These are phyloP conservation scores for Tokudaia tokunoshimensis DNA, from an alignment of 2,797 vertebrate species.

Conservation along the genomic window DNA sequence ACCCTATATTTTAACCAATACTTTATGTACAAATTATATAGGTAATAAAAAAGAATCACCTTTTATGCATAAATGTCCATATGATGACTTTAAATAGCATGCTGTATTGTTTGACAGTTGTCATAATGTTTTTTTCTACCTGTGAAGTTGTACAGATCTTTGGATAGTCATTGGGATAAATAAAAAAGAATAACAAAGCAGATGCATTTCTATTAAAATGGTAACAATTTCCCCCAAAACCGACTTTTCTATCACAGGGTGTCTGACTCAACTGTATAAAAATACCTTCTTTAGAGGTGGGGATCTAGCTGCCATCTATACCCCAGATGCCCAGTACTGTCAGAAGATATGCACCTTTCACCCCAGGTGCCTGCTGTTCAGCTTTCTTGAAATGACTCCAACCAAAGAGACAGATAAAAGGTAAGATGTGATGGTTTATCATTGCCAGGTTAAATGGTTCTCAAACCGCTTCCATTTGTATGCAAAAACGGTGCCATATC, in stretches of 20 bases:
- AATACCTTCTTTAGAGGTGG: conserved; percentile 91
- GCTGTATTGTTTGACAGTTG: neutral
- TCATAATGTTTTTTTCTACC: neutral
- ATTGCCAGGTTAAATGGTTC: neutral
- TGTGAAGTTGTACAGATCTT: neutral
- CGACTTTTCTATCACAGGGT: conserved; percentile 83
- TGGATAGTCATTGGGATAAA: neutral
- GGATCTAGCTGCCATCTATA: conserved; percentile 86
- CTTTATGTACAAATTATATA: conserved; percentile 10
- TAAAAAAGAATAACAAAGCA: neutral
- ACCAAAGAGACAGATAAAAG: conserved; percentile 79
- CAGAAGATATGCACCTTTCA: conserved; percentile 92
- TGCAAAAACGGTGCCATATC: neutral
- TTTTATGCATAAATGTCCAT: neutral
- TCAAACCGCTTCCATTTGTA: neutral
- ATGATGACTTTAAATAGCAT: neutral
- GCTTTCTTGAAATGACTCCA: conserved; percentile 87
- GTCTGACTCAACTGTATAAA: conserved; percentile 82
- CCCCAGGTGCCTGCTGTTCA: conserved; percentile 91
- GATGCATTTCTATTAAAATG: neutral
- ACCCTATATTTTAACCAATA: neutral
- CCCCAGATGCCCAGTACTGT: conserved; percentile 90
- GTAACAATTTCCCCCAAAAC: neutral
- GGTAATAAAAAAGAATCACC: neutral
- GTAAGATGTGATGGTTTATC: conserved; percentile 27